Evolutionary conservation across 2,888 invertebrate genomes (phyloP).

Genomic region (Dorcus hopei): DNA sequence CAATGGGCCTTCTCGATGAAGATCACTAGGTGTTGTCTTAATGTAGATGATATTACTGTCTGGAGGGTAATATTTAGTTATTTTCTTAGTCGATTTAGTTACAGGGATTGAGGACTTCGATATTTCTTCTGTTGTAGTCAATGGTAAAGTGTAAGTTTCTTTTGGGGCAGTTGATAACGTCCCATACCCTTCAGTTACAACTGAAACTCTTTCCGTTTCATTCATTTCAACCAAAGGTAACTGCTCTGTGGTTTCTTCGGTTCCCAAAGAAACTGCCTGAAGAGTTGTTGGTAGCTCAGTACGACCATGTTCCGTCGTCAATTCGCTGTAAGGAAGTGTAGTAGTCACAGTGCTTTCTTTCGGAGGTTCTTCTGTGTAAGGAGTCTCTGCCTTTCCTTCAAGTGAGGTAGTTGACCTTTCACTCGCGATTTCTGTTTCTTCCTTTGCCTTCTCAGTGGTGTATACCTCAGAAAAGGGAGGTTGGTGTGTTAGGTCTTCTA

Average conservation of each 20-base stretch:
- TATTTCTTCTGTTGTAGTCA: background rate
- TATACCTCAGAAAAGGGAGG: background rate
- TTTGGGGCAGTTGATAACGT: background rate
- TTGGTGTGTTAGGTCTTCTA: background rate
- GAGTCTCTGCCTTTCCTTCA: background rate
- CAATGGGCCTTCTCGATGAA: background rate
- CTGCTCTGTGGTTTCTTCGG: too few relatives aligned
- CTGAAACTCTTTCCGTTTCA: too few relatives aligned
- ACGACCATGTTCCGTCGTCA: background rate
- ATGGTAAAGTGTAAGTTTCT: background rate
- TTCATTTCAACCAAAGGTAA: too few relatives aligned
- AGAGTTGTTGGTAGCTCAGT: background rate
- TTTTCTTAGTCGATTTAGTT: background rate
- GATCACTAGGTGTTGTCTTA: constrained; percentile 9
- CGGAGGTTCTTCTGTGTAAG: background rate
- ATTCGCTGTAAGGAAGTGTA: background rate
- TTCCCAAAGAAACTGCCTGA: too few relatives aligned
- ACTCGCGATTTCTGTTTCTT: too few relatives aligned
- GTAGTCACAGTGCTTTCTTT: background rate
- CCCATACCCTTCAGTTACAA: background rate
- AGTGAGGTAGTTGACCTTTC: background rate
- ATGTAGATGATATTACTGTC: constrained; percentile 13
- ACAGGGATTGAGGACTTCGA: background rate
- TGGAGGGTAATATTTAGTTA: background rate
- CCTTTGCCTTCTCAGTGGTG: background rate